These are phyloP conservation scores for Lordiphosa collinella DNA, from an alignment of 1,140 invertebrate species.

Conservation along the genomic window DNA sequence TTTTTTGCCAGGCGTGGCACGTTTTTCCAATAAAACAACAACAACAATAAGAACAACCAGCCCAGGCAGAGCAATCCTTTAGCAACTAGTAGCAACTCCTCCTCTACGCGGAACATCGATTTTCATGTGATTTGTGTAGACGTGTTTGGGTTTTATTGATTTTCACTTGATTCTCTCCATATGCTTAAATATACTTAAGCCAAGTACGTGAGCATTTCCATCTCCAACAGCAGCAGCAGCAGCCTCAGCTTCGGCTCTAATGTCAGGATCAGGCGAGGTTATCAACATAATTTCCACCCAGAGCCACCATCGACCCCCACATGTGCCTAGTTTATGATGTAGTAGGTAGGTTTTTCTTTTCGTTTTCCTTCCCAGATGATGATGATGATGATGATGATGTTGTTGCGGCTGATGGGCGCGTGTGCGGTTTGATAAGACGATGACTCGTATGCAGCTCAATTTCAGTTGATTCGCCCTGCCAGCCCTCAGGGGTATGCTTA, in stretches of 20 bases:
- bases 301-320: constrained; percentile 19
- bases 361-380: constrained; percentile 18
- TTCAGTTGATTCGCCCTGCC: constrained; percentile 9
- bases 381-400: constrained; percentile 14
- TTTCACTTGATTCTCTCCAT: constrained; percentile 76
- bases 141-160: constrained; percentile 77
- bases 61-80: constrained; percentile 57
- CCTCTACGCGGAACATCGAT: constrained; percentile 43
- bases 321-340: constrained; percentile 72
- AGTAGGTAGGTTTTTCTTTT: constrained; percentile 50
- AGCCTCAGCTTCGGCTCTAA: constrained; percentile 42
- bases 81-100: constrained; percentile 1
- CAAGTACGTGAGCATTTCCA: constrained; percentile 69
- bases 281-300: constrained; percentile 72
- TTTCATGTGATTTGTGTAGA: constrained; percentile 77
- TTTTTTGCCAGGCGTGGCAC: constrained; percentile 63
- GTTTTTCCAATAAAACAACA: constrained; percentile 69
- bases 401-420: constrained; percentile 42
- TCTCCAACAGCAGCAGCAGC: constrained; percentile 13
- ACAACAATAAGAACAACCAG: constrained; percentile 21
- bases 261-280: constrained; percentile 74
- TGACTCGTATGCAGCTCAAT: constrained; percentile 23
- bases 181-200: constrained; percentile 76
- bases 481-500: constrained; percentile 11
- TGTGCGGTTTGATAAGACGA: constrained; percentile 70